Evolutionary conservation across 2,888 invertebrate genomes (phyloP).

Genomic region (Conistra vaccinii): DNA sequence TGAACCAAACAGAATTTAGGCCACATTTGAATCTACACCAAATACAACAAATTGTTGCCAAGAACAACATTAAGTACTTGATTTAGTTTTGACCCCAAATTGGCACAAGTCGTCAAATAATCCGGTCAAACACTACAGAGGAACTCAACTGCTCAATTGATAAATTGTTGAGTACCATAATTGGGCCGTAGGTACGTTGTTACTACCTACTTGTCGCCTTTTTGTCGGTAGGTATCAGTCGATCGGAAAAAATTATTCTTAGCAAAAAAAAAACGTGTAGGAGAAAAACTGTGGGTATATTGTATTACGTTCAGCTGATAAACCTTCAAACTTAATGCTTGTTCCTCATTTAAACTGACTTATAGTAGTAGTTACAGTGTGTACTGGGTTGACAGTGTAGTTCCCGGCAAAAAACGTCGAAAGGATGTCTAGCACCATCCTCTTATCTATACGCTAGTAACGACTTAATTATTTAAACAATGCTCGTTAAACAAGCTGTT

Average conservation of each 20-base stretch:
- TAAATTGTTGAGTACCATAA: constrained; percentile 48
- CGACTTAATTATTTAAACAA: background rate
- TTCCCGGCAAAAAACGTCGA: background rate
- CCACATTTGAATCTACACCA: constrained; percentile 23
- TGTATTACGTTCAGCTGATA: constrained; percentile 42
- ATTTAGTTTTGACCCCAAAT: constrained; percentile 43
- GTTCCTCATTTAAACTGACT: constrained; percentile 8
- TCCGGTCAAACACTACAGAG: constrained; percentile 49
- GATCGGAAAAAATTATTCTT: constrained; percentile 27
- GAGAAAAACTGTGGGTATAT: constrained; percentile 35
- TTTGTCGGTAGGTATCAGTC: constrained; percentile 31
- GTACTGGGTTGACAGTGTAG: background rate
- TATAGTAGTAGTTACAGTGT: background rate
- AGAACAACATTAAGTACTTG: constrained; percentile 40
- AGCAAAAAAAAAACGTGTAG: constrained; percentile 28
- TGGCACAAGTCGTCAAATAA: constrained; percentile 35
- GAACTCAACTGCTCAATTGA: constrained; percentile 51
- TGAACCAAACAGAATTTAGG: constrained; percentile 26
- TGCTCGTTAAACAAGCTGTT: background rate
- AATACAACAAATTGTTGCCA: constrained; percentile 26
- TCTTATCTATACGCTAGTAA: background rate
- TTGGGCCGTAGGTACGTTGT: constrained; percentile 28
- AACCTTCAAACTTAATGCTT: constrained; percentile 15
- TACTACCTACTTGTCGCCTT: constrained; percentile 41
- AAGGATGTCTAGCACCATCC: background rate